A percentile compares a stretch with the other conserved stretches of the same genome.
phyloP scores from a whole-genome alignment of 2,113 vertebrate species.

The Centropus unirufus region DNA sequence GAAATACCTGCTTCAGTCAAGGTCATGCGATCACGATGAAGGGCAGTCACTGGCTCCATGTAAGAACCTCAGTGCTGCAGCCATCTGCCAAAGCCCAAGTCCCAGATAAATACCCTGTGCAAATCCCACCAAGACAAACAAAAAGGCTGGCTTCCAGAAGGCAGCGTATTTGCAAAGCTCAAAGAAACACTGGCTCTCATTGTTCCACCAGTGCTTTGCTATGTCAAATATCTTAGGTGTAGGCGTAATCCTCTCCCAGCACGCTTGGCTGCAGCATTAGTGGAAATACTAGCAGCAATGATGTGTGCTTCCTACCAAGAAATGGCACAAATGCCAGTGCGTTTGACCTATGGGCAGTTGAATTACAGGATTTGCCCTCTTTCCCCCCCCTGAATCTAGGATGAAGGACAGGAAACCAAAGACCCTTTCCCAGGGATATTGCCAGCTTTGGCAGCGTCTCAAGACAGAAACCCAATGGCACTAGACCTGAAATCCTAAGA shows the following conservation, averaged over 20 bases:
- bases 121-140: slow-evolving; percentile 53
- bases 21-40: background rate
- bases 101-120: background rate
- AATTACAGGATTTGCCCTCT: background rate
- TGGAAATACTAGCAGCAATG: background rate
- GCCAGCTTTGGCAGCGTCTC: background rate
- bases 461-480: background rate
- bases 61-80: background rate
- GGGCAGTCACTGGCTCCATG: background rate
- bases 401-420: background rate
- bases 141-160: slow-evolving; percentile 26
- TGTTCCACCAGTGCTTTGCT: slow-evolving; percentile 29
- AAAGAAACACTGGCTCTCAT: slow-evolving; percentile 37
- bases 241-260: slow-evolving; percentile 13
- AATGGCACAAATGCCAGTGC: background rate
- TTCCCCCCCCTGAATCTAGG: background rate
- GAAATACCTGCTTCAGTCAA: background rate
- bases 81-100: background rate
- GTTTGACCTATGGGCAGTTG: background rate
- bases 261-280: background rate
- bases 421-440: background rate
- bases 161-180: slow-evolving; percentile 3
- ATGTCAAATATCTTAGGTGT: slow-evolving; percentile 7
- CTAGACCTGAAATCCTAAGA: background rate
- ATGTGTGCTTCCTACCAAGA: background rate